Evolutionary conservation across 1,140 invertebrate genomes (phyloP).

Genomic region (Drosophila arawakana): DNA sequence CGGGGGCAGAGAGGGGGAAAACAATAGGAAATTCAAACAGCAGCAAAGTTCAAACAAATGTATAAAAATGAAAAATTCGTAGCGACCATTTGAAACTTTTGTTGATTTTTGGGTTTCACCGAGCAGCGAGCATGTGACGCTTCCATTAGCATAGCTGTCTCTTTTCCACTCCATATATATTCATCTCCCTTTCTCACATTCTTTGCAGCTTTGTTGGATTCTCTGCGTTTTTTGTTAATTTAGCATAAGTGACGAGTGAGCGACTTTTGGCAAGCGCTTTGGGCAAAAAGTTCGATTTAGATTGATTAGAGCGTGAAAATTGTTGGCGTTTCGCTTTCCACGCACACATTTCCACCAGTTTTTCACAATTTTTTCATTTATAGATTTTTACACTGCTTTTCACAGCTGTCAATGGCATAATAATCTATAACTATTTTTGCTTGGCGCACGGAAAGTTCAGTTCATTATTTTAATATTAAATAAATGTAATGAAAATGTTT

Average conservation of each 20-base stretch:
- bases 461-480: slow-evolving; percentile 57
- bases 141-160: slow-evolving; percentile 21
- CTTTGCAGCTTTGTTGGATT: not conserved
- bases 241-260: slow-evolving; percentile 81
- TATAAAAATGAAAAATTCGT: slow-evolving; percentile 33
- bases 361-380: slow-evolving; percentile 15
- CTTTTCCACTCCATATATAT: slow-evolving; percentile 1
- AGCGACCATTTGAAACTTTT: slow-evolving; percentile 59
- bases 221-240: slow-evolving; percentile 70
- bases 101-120: slow-evolving; percentile 62
- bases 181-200: not conserved
- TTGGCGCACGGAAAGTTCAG: slow-evolving; percentile 31
- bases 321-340: slow-evolving; percentile 60
- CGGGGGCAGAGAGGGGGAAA: not conserved
- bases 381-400: slow-evolving; percentile 26
- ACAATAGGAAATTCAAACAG: slow-evolving; percentile 39
- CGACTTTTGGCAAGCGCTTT: slow-evolving; percentile 76
- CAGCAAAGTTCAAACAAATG: slow-evolving; percentile 74
- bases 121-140: slow-evolving; percentile 36
- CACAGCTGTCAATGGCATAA: slow-evolving; percentile 55
- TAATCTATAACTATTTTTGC: slow-evolving; percentile 58
- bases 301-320: slow-evolving; percentile 79
- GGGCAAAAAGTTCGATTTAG: slow-evolving; percentile 62
- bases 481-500: slow-evolving; percentile 29
- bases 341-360: not conserved